These are phyloP conservation scores for Laticauda colubrina DNA, from an alignment of 2,113 vertebrate genomes.

Conservation along the genomic window DNA sequence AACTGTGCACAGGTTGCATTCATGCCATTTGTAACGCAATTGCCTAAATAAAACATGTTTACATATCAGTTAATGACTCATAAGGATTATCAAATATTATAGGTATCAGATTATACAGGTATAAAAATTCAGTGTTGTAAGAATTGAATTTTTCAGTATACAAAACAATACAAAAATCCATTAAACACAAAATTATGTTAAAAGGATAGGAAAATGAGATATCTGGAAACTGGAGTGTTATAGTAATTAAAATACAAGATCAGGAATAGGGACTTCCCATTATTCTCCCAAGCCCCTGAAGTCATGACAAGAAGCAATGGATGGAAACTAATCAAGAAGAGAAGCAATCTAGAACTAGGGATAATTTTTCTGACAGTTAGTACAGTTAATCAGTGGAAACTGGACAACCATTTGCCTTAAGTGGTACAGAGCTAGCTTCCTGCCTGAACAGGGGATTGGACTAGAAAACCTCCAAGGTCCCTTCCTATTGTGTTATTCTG, in stretches of 20 bases:
- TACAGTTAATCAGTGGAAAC: no score
- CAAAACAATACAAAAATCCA: not conserved
- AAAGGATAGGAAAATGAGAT: not conserved
- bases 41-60: conserved; percentile 57
- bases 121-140: not conserved
- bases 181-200: not conserved
- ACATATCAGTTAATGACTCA: not conserved
- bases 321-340: no score
- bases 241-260: not conserved
- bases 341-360: no score
- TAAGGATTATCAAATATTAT: not conserved
- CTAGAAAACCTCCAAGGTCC: no score
- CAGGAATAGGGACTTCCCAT: not conserved
- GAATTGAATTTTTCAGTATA: not conserved
- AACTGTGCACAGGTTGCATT: conserved; percentile 60
- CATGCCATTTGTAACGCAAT: conserved; percentile 68
- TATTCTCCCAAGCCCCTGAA: no score
- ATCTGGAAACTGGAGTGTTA: not conserved
- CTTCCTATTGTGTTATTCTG: no score
- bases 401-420: not conserved
- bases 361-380: no score
- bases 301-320: no score
- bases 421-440: no score
- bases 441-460: no score
- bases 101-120: not conserved